Conservation (phyloP, 2,797 vertebrate genomes). For the Leptatherina wallacei region DNA sequence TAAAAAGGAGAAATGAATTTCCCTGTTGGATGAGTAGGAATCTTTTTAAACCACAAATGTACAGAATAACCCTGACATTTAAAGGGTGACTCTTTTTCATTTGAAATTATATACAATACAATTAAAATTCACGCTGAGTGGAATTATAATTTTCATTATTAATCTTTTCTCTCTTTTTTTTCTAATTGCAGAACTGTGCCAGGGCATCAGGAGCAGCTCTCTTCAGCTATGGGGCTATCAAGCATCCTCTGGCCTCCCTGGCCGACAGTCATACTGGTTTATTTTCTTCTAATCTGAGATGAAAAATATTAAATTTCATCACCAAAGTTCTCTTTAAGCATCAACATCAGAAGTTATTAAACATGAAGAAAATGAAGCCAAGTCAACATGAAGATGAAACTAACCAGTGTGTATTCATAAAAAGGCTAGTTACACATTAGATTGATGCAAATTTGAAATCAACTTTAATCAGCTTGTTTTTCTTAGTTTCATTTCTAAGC, state of each 20-base stretch:
- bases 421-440: not conserved
- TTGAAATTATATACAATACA: not conserved
- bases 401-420: not conserved
- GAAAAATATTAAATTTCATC: not conserved
- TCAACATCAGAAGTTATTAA: constrained; percentile 5
- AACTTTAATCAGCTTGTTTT: not conserved
- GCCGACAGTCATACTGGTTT: not conserved
- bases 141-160: not conserved
- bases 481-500: not conserved
- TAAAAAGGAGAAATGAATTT: not conserved
- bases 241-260: not conserved
- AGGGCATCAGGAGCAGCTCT: constrained; percentile 13
- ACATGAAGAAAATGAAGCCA: not conserved
- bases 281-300: not conserved
- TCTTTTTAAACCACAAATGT: not conserved
- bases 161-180: not conserved
- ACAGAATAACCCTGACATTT: constrained; percentile 11
- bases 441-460: not conserved
- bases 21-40: constrained; percentile 9
- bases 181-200: constrained; percentile 45
- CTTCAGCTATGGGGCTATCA: not conserved
- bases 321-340: not conserved
- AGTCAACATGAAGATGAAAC: not conserved
- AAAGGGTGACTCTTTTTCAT: constrained; percentile 1
- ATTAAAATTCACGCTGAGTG: constrained; percentile 1